Evolutionary conservation across 2,797 vertebrate genomes (phyloP).

Genomic region (Cygnus olor): DNA sequence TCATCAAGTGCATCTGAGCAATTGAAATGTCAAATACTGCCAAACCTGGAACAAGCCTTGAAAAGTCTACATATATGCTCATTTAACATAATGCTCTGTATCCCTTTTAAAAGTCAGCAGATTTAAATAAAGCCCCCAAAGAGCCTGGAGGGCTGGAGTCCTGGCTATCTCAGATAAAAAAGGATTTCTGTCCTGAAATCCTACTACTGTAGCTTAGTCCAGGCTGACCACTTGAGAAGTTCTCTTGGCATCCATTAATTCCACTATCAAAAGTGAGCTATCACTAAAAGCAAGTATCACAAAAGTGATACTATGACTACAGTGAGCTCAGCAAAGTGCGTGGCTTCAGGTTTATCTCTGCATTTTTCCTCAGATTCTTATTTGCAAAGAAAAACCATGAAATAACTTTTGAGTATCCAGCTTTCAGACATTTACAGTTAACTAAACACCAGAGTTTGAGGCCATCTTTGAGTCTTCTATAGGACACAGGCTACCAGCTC

Average conservation of each 20-base stretch:
- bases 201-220: not conserved
- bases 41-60: not conserved
- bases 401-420: not conserved
- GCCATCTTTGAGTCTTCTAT: not conserved
- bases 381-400: not conserved
- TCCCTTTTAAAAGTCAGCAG: not conserved
- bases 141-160: not conserved
- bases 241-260: not conserved
- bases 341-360: not conserved
- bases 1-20: not conserved
- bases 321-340: not conserved
- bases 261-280: not conserved
- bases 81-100: not conserved
- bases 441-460: not conserved
- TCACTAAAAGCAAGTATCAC: not conserved
- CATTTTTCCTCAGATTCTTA: not conserved
- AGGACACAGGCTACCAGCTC: not conserved
- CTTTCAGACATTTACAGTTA: not conserved
- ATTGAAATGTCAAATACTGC: not conserved
- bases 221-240: not conserved
- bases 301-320: rapidly evolving
- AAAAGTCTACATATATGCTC: not conserved
- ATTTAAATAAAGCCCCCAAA: not conserved
- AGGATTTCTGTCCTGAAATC: not conserved
- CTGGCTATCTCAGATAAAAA: not conserved